Base-by-base conservation (phyloP, 1,140 invertebrate species). In the Wiebesia pumilae region DNA sequence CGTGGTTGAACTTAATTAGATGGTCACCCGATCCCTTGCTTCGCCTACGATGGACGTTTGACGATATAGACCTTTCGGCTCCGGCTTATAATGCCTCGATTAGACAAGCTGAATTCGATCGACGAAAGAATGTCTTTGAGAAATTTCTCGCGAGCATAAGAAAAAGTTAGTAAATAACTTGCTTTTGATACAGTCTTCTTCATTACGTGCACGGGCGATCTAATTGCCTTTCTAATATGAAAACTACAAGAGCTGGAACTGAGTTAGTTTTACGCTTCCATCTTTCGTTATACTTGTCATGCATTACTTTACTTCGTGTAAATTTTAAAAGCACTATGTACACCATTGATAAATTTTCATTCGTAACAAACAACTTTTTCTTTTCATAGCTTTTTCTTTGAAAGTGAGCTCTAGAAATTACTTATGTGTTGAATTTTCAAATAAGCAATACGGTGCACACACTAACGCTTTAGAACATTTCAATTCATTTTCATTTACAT, bases 1-100 rank as follows among this genome's bases (percentile, higher is more conserved):
- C 62, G 6, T 62, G 2, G 14, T 21, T 40, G 21, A 73, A 73
- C 16, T 30, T 65, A 6, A 27, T 83, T 71, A 95, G 95, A 85
- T 96, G 95, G 91, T 94, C 95, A 84, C 95, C 95, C 88, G 94
- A 95, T 89, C 91, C 95, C n/a, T 88, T 96, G 83, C 92, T 94
- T 65, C 92, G 95, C 90, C 89, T 95, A 88, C 95, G 95, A 90
- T 90, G 95, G 69, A 95, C 95, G 38, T 95, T 94, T 21, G 90
- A 91, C 75, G 93, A 93, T 83, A 88, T 92, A 69, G 88, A 89
- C 58, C 87, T 92, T 78, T 88, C 87, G 47, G 88, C 89, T 80
- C 91, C 92, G 27, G 81, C 85, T 69, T 91, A 90, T 87, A 91
- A 90, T 80, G 83, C 83, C 47, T 73, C 84, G 21, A 90, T 90